Conservation (phyloP, 2,113 vertebrate genomes). For the Anoura caudifer region DNA sequence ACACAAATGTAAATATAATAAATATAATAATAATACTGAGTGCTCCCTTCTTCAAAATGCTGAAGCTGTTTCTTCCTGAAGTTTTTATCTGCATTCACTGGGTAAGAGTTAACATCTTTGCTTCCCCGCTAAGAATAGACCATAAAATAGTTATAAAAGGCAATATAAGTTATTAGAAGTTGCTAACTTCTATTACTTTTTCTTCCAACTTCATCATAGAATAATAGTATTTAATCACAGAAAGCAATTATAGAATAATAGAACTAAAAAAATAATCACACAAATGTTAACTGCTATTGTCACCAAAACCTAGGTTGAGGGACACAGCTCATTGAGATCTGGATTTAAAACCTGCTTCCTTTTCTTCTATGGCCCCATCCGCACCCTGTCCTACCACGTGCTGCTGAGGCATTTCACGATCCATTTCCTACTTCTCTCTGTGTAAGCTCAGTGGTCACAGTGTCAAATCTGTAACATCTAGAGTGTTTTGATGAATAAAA, state of each 20-base stretch:
- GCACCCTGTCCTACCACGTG: not conserved
- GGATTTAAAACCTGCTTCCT: not conserved
- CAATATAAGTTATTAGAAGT: not conserved
- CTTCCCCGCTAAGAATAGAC: not conserved
- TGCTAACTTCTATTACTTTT: not conserved
- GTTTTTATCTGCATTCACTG: not conserved
- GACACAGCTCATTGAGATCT: not conserved
- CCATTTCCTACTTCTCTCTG: not conserved
- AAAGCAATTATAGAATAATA: not conserved
- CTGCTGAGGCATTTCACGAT: not conserved
- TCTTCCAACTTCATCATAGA: not conserved
- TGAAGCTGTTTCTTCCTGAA: not conserved
- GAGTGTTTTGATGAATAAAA: conserved; percentile 24
- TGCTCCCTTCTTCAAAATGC: not conserved
- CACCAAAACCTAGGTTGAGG: not conserved
- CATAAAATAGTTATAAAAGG: not conserved
- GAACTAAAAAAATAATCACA: not conserved
- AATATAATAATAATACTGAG: not conserved
- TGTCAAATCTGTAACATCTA: conserved; percentile 3
- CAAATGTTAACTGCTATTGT: not conserved
- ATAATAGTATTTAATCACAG: not conserved
- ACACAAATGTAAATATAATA: not conserved
- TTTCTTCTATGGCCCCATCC: not conserved
- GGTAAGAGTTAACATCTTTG: not conserved
- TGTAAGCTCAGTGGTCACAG: conserved; percentile 7